phyloP scores from a whole-genome alignment of 2,888 invertebrate species.

The Desoria tigrina region DNA sequence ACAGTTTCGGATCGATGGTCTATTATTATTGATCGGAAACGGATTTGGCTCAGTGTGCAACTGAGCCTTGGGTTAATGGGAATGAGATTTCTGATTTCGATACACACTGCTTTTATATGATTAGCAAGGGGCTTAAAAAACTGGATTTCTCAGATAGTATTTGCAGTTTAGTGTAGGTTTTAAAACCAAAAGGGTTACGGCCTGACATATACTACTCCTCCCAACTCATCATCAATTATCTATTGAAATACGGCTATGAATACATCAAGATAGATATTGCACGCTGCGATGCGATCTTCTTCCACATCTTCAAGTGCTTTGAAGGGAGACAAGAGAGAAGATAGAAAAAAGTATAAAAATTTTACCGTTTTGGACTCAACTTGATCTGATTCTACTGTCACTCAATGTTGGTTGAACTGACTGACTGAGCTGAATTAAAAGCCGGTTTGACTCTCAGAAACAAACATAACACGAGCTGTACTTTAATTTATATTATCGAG shows the following conservation, averaged over 20 bases:
- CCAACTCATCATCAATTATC: conserved; percentile 17
- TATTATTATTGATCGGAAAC: conserved; percentile 10
- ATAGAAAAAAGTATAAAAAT: not conserved
- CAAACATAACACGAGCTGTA: not conserved
- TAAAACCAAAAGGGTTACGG: conserved; percentile 20
- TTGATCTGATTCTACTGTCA: conserved; percentile 14
- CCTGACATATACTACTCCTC: conserved; percentile 25
- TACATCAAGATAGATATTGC: conserved; percentile 22
- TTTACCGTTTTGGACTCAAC: conserved; percentile 14
- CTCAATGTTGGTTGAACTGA: conserved; percentile 6
- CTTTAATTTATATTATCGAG: too few species aligned
- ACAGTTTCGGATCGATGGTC: not conserved
- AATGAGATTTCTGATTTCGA: conserved; percentile 20
- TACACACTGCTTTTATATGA: conserved; percentile 20
- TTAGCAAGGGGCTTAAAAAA: conserved; percentile 12
- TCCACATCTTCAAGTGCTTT: conserved; percentile 2
- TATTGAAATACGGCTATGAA: conserved; percentile 7
- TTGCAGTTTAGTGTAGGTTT: not conserved
- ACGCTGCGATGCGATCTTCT: conserved; percentile 15
- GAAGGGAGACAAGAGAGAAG: conserved; percentile 1
- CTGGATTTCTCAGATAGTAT: conserved; percentile 20
- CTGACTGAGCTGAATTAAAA: conserved; percentile 9
- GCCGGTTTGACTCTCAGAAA: conserved; percentile 11
- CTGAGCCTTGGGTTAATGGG: conserved; percentile 16
- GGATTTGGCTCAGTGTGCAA: conserved; percentile 21